phyloP scores from a whole-genome alignment of 2,113 vertebrate species.

The Tetrao urogallus region DNA sequence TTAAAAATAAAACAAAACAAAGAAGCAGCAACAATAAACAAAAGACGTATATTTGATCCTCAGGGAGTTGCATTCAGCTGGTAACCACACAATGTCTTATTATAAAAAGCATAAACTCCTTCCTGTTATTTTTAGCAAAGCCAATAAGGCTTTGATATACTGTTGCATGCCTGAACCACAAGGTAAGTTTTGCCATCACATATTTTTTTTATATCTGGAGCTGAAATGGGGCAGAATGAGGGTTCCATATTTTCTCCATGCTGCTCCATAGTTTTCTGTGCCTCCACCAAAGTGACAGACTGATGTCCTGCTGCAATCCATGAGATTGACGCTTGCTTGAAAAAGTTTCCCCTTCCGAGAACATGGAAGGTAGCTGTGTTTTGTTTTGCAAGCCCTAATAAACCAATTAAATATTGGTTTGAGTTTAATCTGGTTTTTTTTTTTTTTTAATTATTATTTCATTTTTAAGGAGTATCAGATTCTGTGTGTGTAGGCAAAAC shows the following conservation, averaged over 20 bases:
- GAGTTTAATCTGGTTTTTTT: neutral
- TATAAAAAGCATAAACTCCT: neutral
- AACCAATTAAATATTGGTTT: neutral
- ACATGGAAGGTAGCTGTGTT: neutral
- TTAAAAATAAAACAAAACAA: neutral
- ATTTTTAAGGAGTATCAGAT: neutral
- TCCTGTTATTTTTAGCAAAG: neutral
- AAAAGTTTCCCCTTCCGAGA: neutral
- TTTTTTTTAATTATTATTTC: neutral
- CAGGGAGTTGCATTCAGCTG: neutral
- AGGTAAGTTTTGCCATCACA: neutral
- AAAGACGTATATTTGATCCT: neutral
- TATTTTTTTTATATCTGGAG: neutral
- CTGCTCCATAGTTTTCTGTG: neutral
- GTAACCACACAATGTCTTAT: neutral
- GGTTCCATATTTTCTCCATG: neutral
- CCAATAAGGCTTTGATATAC: neutral
- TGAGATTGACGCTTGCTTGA: neutral
- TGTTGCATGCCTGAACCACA: neutral
- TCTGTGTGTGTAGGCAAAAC: neutral
- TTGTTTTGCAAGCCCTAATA: neutral
- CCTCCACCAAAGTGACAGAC: neutral
- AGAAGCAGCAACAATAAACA: neutral
- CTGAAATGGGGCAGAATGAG: neutral
- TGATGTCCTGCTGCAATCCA: rapidly evolving